A percentile compares a stretch with the other conserved stretches of the same genome.
phyloP scores from a whole-genome alignment of 2,797 vertebrate genomes.

The Sarcophilus harrisii region DNA sequence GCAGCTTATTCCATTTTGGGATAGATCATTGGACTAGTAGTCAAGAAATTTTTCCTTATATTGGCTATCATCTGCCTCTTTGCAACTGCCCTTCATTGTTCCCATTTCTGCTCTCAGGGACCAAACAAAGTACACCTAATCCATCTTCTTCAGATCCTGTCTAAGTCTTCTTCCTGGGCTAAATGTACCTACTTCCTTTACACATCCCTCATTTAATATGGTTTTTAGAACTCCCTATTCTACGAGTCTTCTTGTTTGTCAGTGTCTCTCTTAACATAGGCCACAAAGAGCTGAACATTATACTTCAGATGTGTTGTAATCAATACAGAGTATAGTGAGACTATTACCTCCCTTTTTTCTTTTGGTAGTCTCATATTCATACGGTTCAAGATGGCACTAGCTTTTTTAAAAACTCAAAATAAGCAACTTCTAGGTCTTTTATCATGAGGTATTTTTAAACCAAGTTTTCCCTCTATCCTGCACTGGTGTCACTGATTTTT shows the following conservation, averaged over 20 bases:
- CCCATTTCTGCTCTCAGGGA: neutral
- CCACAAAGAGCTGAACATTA: neutral
- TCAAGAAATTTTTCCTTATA: neutral
- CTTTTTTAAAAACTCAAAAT: neutral
- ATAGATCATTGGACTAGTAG: neutral
- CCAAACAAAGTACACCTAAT: neutral
- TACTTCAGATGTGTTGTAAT: neutral
- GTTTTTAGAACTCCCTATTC: neutral
- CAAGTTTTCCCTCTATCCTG: neutral
- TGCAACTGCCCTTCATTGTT: neutral
- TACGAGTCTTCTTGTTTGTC: neutral
- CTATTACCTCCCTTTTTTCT: neutral
- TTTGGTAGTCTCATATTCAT: too few species aligned
- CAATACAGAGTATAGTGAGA: neutral
- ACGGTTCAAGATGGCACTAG: neutral
- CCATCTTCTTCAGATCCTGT: neutral
- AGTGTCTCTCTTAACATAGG: neutral
- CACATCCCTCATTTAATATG: neutral
- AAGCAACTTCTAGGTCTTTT: neutral
- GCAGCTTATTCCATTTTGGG: neutral
- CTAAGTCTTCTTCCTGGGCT: neutral
- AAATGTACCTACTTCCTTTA: neutral
- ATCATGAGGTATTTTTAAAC: neutral
- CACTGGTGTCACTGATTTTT: neutral
- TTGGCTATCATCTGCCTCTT: neutral